Evolutionary conservation across 2,797 vertebrate genomes (phyloP).

Genomic region (Leptodactylus fallax): DNA sequence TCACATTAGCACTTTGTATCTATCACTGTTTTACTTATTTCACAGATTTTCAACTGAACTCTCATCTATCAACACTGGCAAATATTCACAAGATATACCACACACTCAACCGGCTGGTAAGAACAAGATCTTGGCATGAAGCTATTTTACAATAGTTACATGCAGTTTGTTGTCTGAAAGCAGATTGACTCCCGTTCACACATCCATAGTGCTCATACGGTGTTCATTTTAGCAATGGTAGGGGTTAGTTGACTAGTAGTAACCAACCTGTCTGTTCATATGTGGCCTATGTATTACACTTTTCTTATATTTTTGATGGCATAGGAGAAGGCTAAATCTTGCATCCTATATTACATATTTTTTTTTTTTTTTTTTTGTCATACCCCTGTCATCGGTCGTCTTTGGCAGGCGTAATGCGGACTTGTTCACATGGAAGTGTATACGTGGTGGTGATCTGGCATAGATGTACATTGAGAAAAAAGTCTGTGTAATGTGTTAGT

Average conservation of each 20-base stretch:
- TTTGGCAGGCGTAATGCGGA: too few species aligned
- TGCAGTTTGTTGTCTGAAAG: not conserved
- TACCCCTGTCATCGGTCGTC: too few species aligned
- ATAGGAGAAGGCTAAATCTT: too few species aligned
- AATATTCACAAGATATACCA: conserved; percentile 99
- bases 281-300: too few species aligned
- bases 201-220: not conserved
- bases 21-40: not conserved
- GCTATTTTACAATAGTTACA: conserved; percentile 67
- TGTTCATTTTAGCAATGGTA: not conserved
- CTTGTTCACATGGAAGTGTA: too few species aligned
- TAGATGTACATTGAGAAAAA: too few species aligned
- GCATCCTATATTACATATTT: too few species aligned
- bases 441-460: too few species aligned
- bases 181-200: not conserved
- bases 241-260: not conserved
- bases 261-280: too few species aligned
- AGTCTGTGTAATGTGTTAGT: not conserved
- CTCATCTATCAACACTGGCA: conserved; percentile 98
- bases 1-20: too few species aligned
- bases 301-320: too few species aligned
- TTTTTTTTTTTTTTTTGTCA: too few species aligned
- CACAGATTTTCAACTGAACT: conserved; percentile 98
- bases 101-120: conserved; percentile 99
- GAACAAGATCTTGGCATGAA: conserved; percentile 40